Conservation (phyloP, 2,797 vertebrate genomes). For the Schizothorax lantsangensis region DNA sequence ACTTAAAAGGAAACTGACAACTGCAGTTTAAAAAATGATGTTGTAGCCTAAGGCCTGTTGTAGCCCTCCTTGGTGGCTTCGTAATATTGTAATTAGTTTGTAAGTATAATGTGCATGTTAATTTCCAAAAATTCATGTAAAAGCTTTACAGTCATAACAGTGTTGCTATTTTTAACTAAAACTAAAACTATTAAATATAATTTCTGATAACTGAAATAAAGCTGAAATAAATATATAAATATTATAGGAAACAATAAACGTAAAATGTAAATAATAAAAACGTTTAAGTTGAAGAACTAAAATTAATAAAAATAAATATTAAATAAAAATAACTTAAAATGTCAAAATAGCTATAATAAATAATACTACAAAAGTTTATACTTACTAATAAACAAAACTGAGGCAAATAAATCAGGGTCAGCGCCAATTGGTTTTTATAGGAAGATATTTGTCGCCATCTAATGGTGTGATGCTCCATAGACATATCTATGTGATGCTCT, state of each 20-base stretch:
- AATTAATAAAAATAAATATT: no score
- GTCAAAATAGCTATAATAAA: background rate
- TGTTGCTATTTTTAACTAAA: background rate
- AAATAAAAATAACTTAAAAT: background rate
- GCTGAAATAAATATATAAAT: background rate
- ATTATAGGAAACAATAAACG: background rate
- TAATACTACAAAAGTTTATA: background rate
- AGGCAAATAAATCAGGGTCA: background rate
- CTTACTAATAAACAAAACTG: background rate
- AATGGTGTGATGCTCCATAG: background rate
- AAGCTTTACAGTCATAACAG: background rate
- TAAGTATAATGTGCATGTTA: background rate
- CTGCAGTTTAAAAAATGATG: background rate
- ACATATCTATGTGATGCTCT: background rate
- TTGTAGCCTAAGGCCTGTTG: background rate
- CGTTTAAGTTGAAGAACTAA: background rate
- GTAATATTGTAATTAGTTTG: background rate
- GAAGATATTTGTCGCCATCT: slow-evolving; percentile 27
- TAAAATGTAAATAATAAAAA: background rate
- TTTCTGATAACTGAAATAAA: background rate
- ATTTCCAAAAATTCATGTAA: background rate
- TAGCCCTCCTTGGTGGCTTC: background rate
- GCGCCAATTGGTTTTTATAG: background rate
- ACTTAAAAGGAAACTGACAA: background rate
- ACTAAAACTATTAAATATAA: background rate